phyloP scores from a whole-genome alignment of 2,797 vertebrate genomes.

The Sus cebifrons region DNA sequence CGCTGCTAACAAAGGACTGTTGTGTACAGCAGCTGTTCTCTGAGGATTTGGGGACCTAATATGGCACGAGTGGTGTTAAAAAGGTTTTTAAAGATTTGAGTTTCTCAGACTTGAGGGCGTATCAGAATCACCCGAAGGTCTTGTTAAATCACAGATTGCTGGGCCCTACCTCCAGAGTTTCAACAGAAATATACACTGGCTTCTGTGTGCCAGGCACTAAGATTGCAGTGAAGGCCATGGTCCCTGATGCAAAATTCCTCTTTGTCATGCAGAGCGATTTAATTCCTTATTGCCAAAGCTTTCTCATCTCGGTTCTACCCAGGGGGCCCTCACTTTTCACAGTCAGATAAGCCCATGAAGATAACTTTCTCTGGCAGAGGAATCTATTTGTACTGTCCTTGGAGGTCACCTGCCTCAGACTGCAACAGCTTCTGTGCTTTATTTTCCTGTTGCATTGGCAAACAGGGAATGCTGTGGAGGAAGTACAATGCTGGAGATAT shows the following conservation, averaged over 20 bases:
- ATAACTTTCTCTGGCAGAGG: slow-evolving; percentile 30
- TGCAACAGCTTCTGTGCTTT: not conserved
- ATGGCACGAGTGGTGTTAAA: not conserved
- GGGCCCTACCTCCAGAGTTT: not conserved
- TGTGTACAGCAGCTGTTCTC: not conserved
- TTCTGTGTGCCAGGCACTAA: not conserved
- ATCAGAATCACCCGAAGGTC: not conserved
- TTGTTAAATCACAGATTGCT: not conserved
- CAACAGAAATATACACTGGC: not conserved
- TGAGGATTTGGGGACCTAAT: not conserved
- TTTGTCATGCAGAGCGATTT: not conserved
- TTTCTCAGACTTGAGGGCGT: not conserved
- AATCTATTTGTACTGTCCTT: not conserved
- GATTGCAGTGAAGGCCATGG: not conserved
- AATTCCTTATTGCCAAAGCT: not conserved
- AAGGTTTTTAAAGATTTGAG: not conserved
- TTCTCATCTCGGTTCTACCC: not conserved
- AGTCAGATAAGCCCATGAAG: not conserved
- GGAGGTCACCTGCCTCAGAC: not conserved
- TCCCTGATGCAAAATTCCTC: not conserved
- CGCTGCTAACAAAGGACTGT: not conserved
- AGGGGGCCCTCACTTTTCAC: not conserved
- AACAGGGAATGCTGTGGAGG: not conserved
- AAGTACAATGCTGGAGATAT: not conserved
- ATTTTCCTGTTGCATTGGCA: not conserved